Evolutionary conservation across 2,797 vertebrate genomes (phyloP).

Genomic region (Anas flavirostris): DNA sequence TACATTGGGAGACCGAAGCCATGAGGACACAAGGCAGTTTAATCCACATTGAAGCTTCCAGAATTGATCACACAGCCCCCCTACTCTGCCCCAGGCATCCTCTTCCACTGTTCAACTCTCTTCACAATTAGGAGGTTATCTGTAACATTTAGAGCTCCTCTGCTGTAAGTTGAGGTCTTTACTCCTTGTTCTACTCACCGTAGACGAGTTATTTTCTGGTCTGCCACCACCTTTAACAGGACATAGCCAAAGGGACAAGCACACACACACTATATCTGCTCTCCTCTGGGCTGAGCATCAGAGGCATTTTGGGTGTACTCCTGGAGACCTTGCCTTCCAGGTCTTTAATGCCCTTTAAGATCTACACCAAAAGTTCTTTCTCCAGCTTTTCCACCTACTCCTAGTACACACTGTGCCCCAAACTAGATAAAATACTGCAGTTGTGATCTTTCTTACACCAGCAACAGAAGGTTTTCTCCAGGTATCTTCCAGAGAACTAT

Average conservation of each 20-base stretch:
- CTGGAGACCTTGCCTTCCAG: not conserved
- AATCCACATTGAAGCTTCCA: not conserved
- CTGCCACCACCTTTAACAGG: not conserved
- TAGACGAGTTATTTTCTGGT: not conserved
- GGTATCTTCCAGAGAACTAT: slow-evolving; percentile 20
- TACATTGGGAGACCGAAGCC: not conserved
- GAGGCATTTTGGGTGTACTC: not conserved
- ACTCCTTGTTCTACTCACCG: fast-evolving
- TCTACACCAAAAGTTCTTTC: not conserved
- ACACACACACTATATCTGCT: fast-evolving
- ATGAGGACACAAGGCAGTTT: not conserved
- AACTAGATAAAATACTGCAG: not conserved
- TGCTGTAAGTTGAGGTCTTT: not conserved
- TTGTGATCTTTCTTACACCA: not conserved
- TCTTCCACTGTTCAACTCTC: not conserved
- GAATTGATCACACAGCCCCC: not conserved
- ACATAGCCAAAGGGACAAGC: not conserved
- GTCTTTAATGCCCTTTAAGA: not conserved
- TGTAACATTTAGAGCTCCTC: not conserved
- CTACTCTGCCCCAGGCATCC: not conserved
- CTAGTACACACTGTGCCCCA: not conserved
- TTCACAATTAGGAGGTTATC: not conserved
- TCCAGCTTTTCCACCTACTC: not conserved
- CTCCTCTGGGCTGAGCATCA: not conserved
- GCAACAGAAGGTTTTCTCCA: slow-evolving; percentile 48